Percentiles rank a stretch among this genome's conserved stretches.
phyloP scores from a whole-genome alignment of 2,888 invertebrate genomes.

The Ormyrus rosae region DNA sequence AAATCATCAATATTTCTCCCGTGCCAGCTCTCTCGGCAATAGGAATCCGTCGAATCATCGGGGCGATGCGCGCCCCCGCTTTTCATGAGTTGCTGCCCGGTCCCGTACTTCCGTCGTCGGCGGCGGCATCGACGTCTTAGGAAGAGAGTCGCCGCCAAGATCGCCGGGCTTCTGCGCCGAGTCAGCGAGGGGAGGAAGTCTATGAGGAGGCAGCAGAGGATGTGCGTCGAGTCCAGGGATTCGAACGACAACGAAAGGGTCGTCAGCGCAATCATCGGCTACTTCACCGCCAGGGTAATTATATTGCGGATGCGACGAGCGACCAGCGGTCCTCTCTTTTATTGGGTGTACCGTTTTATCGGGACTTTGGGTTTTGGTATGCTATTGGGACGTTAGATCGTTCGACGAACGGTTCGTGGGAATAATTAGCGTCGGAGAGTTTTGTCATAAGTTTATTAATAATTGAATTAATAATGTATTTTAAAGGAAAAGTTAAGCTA shows the following conservation, averaged over 20 bases:
- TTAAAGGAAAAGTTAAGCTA: too few relatives aligned
- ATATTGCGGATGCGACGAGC: too few relatives aligned
- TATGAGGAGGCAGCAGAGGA: conserved; percentile 44
- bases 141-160: conserved; percentile 5
- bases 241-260: conserved; percentile 68
- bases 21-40: background rate
- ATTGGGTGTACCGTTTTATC: too few relatives aligned
- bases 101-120: background rate
- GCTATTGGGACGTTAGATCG: too few relatives aligned
- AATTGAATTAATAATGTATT: too few relatives aligned
- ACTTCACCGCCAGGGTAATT: conserved; percentile 71
- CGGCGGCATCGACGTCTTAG: background rate
- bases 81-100: conserved; percentile 28
- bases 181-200: background rate
- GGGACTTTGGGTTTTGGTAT: too few relatives aligned
- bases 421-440: too few relatives aligned
- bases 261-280: conserved; percentile 70
- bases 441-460: too few relatives aligned
- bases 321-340: too few relatives aligned
- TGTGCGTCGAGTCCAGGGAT: conserved; percentile 53
- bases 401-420: too few relatives aligned
- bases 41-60: conserved; percentile 33
- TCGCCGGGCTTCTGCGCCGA: background rate
- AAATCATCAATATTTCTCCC: too few relatives aligned
- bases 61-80: conserved; percentile 7